phyloP scores from a whole-genome alignment of 1,140 invertebrate species.

The Meloidogyne exigua region DNA sequence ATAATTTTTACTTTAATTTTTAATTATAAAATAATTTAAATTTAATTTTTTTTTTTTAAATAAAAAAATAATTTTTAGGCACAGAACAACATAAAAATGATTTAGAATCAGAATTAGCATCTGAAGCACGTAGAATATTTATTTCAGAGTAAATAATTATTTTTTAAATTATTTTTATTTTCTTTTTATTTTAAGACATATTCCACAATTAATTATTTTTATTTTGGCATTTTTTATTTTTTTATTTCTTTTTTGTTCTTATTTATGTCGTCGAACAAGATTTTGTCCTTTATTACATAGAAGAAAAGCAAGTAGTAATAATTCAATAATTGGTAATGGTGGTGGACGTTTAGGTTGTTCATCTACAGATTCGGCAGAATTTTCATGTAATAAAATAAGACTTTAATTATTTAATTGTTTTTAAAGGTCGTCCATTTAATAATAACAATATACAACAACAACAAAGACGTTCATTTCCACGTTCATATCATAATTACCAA shows the following conservation, averaged over 20 bases:
- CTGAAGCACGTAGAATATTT: slow-evolving; percentile 17
- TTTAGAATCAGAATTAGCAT: slow-evolving; percentile 18
- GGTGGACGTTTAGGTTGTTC: neutral
- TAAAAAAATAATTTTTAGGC: neutral
- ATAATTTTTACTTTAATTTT: too few relatives aligned
- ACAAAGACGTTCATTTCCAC: neutral
- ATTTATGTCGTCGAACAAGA: slow-evolving; percentile 16
- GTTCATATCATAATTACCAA: neutral
- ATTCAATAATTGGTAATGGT: neutral
- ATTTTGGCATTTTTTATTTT: slow-evolving; percentile 9
- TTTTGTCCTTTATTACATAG: slow-evolving; percentile 25
- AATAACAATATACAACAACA: neutral
- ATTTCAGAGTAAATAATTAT: slow-evolving; percentile 18
- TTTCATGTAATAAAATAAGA: neutral
- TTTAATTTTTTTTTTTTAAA: too few relatives aligned
- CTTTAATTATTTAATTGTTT: neutral
- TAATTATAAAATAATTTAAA: too few relatives aligned
- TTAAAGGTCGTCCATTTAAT: neutral
- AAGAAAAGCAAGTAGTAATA: slow-evolving; percentile 18
- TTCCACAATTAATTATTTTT: slow-evolving; percentile 16
- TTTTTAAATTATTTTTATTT: neutral
- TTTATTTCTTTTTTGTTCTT: slow-evolving; percentile 13
- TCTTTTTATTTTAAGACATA: slow-evolving; percentile 1
- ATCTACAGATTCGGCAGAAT: slow-evolving; percentile 13
- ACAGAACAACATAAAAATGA: slow-evolving; percentile 20